A percentile compares a stretch with the other conserved stretches of the same genome.
Evolutionary conservation across 2,888 invertebrate species (phyloP).

Genomic region (Volucella inanis): DNA sequence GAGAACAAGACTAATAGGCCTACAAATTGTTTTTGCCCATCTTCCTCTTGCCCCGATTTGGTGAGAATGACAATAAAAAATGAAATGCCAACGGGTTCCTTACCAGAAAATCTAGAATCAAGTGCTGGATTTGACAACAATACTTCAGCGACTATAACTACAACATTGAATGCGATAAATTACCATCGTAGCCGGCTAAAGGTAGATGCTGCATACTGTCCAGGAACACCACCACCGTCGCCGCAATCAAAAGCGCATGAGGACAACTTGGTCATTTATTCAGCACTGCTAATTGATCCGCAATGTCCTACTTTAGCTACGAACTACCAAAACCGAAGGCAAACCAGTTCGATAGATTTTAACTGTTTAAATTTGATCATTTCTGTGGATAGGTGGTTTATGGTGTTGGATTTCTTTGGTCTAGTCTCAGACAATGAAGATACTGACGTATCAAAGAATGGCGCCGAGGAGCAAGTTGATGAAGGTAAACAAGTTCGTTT

Average conservation of each 20-base stretch:
- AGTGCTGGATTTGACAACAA: slow-evolving; percentile 83
- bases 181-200: slow-evolving; percentile 69
- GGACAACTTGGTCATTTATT: slow-evolving; percentile 90
- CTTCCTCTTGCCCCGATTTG: slow-evolving; percentile 92
- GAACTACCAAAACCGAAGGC: slow-evolving; percentile 85
- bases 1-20: slow-evolving; percentile 67
- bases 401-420: slow-evolving; percentile 96
- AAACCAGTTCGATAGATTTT: slow-evolving; percentile 88
- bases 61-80: slow-evolving; percentile 79
- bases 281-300: slow-evolving; percentile 87
- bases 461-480: slow-evolving; percentile 60
- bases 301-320: slow-evolving; percentile 86
- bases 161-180: slow-evolving; percentile 57
- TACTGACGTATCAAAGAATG: slow-evolving; percentile 69
- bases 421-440: slow-evolving; percentile 79
- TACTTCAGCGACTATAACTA: slow-evolving; percentile 31
- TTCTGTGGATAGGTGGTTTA: slow-evolving; percentile 97
- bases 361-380: slow-evolving; percentile 95
- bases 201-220: slow-evolving; percentile 78
- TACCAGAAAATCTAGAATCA: slow-evolving; percentile 86
- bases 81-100: slow-evolving; percentile 82
- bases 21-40: slow-evolving; percentile 51
- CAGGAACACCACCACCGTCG: slow-evolving; percentile 87
- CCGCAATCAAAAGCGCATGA: slow-evolving; percentile 83
- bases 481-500: slow-evolving; percentile 69